Percentiles rank a stretch among this genome's conserved stretches.
Conservation (phyloP, 2,888 invertebrate species). For the Acleris sparsana region DNA sequence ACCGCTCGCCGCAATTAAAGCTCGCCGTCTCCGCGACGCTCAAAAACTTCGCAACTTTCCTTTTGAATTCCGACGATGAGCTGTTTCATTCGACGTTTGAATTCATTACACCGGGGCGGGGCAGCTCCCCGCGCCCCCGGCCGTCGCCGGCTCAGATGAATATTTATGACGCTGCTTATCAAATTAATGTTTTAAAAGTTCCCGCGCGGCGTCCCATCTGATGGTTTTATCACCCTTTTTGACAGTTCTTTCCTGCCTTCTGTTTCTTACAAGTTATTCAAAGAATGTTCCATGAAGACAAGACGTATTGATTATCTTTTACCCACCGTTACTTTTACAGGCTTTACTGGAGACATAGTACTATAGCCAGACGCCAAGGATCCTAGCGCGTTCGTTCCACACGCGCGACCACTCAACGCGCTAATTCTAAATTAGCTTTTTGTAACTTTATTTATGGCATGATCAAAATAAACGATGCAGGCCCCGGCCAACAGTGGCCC, state of each 20-base stretch:
- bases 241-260: constrained; percentile 27
- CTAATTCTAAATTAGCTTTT: too few relatives aligned
- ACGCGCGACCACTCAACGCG: too few relatives aligned
- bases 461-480: too few relatives aligned
- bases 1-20: constrained; percentile 33
- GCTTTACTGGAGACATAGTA: too few relatives aligned
- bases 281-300: background rate
- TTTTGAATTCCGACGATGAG: constrained; percentile 36
- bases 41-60: constrained; percentile 35
- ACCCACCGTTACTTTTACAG: too few relatives aligned
- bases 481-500: too few relatives aligned
- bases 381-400: too few relatives aligned
- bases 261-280: constrained; percentile 15
- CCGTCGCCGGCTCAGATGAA: constrained; percentile 31
- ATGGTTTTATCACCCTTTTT: constrained; percentile 33
- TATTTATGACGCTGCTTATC: constrained; percentile 36
- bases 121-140: background rate
- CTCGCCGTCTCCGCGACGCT: constrained; percentile 18
- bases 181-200: constrained; percentile 36
- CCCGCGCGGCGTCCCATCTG: constrained; percentile 26
- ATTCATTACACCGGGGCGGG: constrained; percentile 24
- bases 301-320: too few relatives aligned
- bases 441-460: too few relatives aligned
- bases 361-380: too few relatives aligned
- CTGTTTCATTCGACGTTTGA: constrained; percentile 36